A percentile compares a stretch with the other conserved stretches of the same genome.
These are phyloP conservation scores for Onchidella celtica DNA, from an alignment of 2,888 invertebrate genomes.

Conservation along the genomic window DNA sequence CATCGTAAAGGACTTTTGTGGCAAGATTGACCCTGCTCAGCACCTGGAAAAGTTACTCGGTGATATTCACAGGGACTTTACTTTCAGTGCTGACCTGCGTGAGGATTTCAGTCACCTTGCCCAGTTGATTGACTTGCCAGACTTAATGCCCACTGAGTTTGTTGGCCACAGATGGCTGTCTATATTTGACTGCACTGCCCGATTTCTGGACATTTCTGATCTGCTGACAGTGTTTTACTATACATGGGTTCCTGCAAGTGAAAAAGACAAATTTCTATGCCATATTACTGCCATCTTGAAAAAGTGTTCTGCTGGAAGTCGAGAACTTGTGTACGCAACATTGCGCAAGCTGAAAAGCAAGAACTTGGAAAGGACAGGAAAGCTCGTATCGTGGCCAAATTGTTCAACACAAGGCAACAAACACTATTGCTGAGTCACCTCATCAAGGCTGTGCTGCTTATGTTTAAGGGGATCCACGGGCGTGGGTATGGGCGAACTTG, in stretches of 20 bases:
- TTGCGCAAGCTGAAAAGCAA: background rate
- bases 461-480: too few species aligned
- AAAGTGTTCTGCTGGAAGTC: too few species aligned
- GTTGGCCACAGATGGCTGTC: slow-evolving; percentile 11
- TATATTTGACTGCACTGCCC: background rate
- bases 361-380: background rate
- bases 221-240: slow-evolving; percentile 3
- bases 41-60: background rate
- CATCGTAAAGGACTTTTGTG: background rate
- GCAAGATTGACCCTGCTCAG: background rate
- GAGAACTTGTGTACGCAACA: background rate
- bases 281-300: background rate
- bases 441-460: too few species aligned
- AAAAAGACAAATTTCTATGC: background rate
- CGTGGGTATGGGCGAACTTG: too few species aligned
- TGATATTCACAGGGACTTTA: background rate
- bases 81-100: background rate
- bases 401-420: too few species aligned
- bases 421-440: too few species aligned
- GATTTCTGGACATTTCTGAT: background rate
- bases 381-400: background rate
- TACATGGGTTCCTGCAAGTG: background rate
- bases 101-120: background rate
- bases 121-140: background rate
- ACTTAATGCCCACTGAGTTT: background rate